These are phyloP conservation scores for Zingel zingel DNA, from an alignment of 2,113 vertebrate genomes.

Conservation along the genomic window DNA sequence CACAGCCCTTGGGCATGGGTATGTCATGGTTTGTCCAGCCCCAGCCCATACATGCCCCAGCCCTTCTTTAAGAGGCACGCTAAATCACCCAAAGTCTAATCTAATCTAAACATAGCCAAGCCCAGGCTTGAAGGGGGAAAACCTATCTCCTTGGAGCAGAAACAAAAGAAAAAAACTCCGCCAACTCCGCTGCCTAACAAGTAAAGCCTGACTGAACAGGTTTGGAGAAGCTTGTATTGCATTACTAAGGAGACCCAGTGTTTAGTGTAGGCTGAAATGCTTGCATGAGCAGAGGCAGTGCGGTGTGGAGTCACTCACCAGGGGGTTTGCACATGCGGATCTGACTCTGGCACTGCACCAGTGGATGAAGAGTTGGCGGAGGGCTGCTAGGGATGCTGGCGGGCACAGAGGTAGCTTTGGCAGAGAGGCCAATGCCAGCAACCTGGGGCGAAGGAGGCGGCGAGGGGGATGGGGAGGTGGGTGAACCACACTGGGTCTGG, in stretches of 20 bases:
- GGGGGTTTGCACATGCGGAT: constrained; percentile 93
- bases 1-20: constrained; percentile 44
- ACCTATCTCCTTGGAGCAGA: constrained; percentile 64
- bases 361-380: constrained; percentile 83
- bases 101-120: constrained; percentile 77
- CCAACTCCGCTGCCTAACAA: constrained; percentile 54
- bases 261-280: constrained; percentile 24
- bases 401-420: constrained; percentile 93
- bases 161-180: constrained; percentile 54
- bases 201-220: constrained; percentile 78
- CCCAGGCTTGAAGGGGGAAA: constrained; percentile 72
- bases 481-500: constrained; percentile 92
- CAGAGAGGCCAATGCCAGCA: constrained; percentile 80
- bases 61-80: constrained; percentile 50
- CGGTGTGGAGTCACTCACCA: constrained; percentile 83
- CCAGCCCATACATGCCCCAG: constrained; percentile 43
- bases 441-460: constrained; percentile 85
- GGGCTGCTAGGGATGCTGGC: constrained; percentile 79
- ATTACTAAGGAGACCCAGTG: constrained; percentile 55
- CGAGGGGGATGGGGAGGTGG: constrained; percentile 80
- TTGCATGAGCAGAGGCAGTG: constrained; percentile 39
- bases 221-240: constrained; percentile 61
- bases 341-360: constrained; percentile 94
- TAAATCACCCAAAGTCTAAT: constrained; percentile 68
- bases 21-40: constrained; percentile 48